Evolutionary conservation across 2,888 invertebrate genomes (phyloP).

Genomic region (Lithophane leautieri): DNA sequence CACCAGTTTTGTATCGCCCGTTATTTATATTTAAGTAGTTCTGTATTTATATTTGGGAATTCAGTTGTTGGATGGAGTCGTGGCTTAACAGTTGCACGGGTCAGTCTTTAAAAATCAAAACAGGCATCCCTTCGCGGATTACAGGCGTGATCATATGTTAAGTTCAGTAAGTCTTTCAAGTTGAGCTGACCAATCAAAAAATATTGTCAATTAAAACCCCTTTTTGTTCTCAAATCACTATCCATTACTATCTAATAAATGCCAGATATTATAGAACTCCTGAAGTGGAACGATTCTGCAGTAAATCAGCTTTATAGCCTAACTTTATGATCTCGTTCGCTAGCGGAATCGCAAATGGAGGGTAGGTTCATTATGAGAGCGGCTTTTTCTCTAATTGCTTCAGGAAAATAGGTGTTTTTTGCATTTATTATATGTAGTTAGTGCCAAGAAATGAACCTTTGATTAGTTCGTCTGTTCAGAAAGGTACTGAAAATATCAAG

Average conservation of each 20-base stretch:
- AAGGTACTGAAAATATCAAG: neutral
- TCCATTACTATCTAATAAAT: conserved; percentile 35
- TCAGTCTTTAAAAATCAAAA: neutral
- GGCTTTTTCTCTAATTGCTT: conserved; percentile 48
- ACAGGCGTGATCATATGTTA: too few species aligned
- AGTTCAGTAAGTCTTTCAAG: neutral
- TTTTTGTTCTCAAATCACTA: conserved; percentile 16
- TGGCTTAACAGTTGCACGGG: too few species aligned
- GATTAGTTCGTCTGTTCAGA: neutral
- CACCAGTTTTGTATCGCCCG: conserved; percentile 23
- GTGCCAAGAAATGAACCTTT: neutral
- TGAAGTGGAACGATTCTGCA: conserved; percentile 31
- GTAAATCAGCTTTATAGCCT: conserved; percentile 59
- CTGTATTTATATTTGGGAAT: conserved; percentile 20
- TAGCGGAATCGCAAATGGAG: conserved; percentile 41
- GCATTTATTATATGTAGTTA: neutral
- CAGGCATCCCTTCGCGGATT: neutral
- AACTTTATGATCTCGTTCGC: conserved; percentile 58
- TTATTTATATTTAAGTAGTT: conserved; percentile 52
- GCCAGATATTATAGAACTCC: conserved; percentile 41
- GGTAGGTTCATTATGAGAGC: conserved; percentile 13
- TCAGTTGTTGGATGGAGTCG: neutral
- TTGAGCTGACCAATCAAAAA: neutral
- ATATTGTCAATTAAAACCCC: neutral
- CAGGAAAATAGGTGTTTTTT: conserved; percentile 5